Conservation (phyloP, 2,797 vertebrate genomes). For the Clamator glandarius region DNA sequence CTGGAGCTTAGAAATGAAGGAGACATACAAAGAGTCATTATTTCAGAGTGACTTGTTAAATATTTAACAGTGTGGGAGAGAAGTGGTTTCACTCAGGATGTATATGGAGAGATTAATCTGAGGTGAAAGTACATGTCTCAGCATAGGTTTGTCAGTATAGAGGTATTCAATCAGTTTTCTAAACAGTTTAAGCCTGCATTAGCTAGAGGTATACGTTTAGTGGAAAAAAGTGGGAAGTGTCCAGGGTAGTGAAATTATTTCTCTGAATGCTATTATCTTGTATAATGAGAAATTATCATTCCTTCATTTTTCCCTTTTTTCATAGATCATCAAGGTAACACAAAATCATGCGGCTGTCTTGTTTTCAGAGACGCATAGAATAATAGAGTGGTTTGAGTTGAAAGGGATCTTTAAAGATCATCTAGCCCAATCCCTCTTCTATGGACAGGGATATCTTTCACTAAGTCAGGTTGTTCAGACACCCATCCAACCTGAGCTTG, state of each 20-base stretch:
- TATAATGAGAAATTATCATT: background rate
- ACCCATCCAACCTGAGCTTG: background rate
- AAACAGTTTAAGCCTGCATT: background rate
- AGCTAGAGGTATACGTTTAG: background rate
- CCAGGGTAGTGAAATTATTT: background rate
- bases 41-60: slow-evolving; percentile 27
- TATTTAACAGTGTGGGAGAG: slow-evolving; percentile 8
- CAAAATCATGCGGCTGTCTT: background rate
- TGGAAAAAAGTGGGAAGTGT: background rate
- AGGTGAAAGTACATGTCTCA: background rate
- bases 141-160: background rate
- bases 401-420: background rate
- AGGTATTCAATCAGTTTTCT: background rate
- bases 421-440: background rate
- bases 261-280: background rate
- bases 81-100: background rate
- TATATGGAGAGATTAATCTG: background rate
- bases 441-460: too few relatives aligned
- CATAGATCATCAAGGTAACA: background rate
- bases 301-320: background rate
- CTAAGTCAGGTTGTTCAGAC: background rate
- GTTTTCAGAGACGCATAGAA: background rate
- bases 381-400: background rate
- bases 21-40: background rate
- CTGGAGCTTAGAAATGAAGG: background rate